Conservation (phyloP, 2,113 vertebrate genomes). For the Chlamydotis undulata region DNA sequence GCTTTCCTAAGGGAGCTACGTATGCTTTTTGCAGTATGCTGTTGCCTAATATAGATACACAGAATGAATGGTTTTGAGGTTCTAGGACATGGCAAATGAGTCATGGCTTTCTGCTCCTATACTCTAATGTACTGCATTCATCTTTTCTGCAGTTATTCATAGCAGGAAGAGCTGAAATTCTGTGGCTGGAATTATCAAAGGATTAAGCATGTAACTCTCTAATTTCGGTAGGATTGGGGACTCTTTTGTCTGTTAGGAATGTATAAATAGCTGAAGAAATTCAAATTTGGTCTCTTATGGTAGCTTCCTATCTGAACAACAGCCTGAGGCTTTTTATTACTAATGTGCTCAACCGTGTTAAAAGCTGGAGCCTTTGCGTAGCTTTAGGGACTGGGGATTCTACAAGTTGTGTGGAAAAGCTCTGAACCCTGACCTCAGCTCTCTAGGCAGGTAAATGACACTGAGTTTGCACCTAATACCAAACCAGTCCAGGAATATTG, state of each 20-base stretch:
- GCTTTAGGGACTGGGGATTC: background rate
- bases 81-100: background rate
- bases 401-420: background rate
- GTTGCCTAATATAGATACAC: background rate
- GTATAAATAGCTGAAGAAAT: background rate
- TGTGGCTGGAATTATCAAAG: background rate
- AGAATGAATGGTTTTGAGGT: background rate
- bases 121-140: background rate
- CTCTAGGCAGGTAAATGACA: background rate
- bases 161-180: background rate
- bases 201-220: background rate
- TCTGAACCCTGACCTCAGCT: background rate
- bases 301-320: background rate
- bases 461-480: background rate
- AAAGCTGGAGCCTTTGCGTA: background rate
- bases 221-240: background rate
- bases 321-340: background rate
- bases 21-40: background rate
- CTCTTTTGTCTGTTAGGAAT: background rate
- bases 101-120: background rate
- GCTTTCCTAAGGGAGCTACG: background rate
- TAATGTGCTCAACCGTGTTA: background rate
- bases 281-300: background rate
- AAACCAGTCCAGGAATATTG: background rate
- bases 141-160: background rate